Evolutionary conservation across 1,140 invertebrate species (phyloP).

Genomic region (Trypoxylus dichotomus): DNA sequence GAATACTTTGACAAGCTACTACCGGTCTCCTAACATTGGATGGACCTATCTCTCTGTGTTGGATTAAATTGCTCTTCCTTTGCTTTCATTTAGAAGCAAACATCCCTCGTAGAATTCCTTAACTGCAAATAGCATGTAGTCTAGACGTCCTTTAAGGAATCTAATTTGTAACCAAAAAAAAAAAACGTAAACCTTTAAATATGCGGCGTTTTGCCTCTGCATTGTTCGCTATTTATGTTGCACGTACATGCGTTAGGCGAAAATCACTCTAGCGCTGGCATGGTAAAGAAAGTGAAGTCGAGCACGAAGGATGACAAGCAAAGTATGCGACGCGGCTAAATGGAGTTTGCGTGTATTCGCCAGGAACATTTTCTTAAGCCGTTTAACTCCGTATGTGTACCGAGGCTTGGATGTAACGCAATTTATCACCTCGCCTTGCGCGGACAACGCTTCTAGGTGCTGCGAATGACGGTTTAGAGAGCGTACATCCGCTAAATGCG

Average conservation of each 20-base stretch:
- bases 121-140: neutral
- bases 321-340: neutral
- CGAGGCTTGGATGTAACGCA: conserved; percentile 1
- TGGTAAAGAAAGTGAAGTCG: neutral
- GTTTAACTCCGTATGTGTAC: conserved; percentile 15
- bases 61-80: no score
- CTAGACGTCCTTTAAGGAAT: neutral
- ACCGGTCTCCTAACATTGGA: no score
- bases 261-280: neutral
- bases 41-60: no score
- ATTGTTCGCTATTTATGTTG: neutral
- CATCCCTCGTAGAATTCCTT: neutral
- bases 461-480: conserved; percentile 23
- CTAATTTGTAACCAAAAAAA: neutral
- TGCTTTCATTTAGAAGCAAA: no score
- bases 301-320: conserved; percentile 9
- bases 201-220: neutral
- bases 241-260: neutral
- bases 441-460: conserved; percentile 4
- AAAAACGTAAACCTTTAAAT: neutral
- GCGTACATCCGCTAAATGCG: conserved; percentile 1
- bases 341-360: conserved; percentile 18
- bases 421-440: conserved; percentile 4
- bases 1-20: no score
- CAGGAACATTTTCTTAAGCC: conserved; percentile 18